These are phyloP conservation scores for Gobio gobio DNA, from an alignment of 2,113 vertebrate species.

Conservation along the genomic window DNA sequence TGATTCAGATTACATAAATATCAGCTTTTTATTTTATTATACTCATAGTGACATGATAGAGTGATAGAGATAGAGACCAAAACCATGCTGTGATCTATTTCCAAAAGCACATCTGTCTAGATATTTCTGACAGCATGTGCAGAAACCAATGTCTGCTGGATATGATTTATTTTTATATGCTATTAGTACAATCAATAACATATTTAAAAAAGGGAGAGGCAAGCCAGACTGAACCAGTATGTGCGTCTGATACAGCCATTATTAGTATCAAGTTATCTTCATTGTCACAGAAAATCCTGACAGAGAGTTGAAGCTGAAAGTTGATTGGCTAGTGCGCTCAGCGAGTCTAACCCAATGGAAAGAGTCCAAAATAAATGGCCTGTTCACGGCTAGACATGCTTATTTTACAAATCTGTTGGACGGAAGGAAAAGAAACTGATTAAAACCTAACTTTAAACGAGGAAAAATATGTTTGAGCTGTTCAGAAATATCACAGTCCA, in stretches of 20 bases:
- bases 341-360: slow-evolving; percentile 32
- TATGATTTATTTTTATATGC: neutral
- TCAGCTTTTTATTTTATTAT: neutral
- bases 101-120: neutral
- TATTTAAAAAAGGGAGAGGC: too few relatives aligned
- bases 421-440: slow-evolving; percentile 30
- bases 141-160: neutral
- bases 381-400: slow-evolving; percentile 37
- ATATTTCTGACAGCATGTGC: neutral
- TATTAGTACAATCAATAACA: neutral
- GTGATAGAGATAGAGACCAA: neutral
- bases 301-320: slow-evolving; percentile 49
- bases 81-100: neutral
- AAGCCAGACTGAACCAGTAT: neutral
- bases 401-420: slow-evolving; percentile 41
- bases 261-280: slow-evolving; percentile 1
- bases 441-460: slow-evolving; percentile 49
- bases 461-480: slow-evolving; percentile 30
- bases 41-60: neutral
- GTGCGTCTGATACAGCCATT: neutral
- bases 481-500: slow-evolving; percentile 53
- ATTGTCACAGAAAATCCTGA: slow-evolving; percentile 37
- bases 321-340: slow-evolving; percentile 29
- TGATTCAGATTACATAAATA: neutral
- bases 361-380: slow-evolving; percentile 56